phyloP scores from a whole-genome alignment of 2,888 invertebrate species.

The Drosophila fulvimacula region DNA sequence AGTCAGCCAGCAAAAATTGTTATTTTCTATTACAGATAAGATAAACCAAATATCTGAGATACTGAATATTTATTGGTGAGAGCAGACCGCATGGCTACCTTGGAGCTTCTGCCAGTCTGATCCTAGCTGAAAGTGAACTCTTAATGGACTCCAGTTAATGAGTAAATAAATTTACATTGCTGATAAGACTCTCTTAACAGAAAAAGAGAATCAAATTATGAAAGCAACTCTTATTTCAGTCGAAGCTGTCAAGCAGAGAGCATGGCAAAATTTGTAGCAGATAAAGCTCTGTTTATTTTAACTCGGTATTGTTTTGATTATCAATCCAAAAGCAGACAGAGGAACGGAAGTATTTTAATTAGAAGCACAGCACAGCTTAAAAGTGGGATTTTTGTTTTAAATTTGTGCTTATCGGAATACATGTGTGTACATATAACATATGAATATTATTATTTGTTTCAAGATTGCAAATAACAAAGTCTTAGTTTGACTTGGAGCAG shows the following conservation, averaged over 20 bases:
- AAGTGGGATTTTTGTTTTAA: not conserved
- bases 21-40: conserved; percentile 25
- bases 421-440: not conserved
- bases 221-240: not conserved
- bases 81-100: conserved; percentile 29
- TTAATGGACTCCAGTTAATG: not conserved
- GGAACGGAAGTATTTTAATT: not conserved
- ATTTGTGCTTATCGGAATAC: conserved; percentile 7
- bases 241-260: not conserved
- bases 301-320: conserved; percentile 5
- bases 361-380: not conserved
- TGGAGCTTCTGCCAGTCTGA: not conserved
- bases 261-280: not conserved
- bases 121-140: not conserved
- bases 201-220: not conserved
- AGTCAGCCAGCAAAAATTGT: conserved; percentile 23
- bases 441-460: conserved; percentile 1
- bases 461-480: conserved; percentile 2
- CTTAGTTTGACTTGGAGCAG: conserved; percentile 22
- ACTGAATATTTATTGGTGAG: not conserved
- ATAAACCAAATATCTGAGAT: conserved; percentile 10
- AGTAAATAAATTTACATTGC: not conserved
- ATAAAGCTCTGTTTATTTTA: conserved; percentile 1
- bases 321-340: no score
- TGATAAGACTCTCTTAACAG: no score